These are phyloP conservation scores for Heliocidaris tuberculata DNA, from an alignment of 35 echinoderm and acorn worm genomes.

Conservation along the genomic window DNA sequence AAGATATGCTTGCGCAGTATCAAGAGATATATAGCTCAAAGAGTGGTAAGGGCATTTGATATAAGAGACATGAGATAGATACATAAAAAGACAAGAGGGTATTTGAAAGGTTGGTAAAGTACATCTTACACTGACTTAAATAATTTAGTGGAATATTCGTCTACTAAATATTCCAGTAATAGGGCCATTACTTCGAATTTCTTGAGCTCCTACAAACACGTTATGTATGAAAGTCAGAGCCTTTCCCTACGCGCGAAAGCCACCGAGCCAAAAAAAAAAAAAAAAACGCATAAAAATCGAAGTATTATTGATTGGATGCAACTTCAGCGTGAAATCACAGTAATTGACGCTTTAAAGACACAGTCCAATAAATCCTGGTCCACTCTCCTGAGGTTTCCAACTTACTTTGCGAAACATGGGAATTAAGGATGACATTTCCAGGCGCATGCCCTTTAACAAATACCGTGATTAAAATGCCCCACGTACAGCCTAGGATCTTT, in stretches of 20 bases:
- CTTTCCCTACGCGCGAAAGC: not conserved
- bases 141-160: not conserved
- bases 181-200: not conserved
- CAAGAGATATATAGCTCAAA: too few species aligned
- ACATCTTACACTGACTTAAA: not conserved
- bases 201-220: not conserved
- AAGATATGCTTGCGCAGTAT: too few species aligned
- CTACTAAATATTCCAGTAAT: not conserved
- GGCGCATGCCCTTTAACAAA: not conserved
- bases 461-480: not conserved
- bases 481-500: not conserved
- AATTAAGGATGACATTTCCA: not conserved
- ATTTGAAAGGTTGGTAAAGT: not conserved
- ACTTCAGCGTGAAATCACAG: constrained; percentile 17
- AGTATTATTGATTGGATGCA: not conserved
- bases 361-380: not conserved
- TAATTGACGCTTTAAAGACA: constrained; percentile 34
- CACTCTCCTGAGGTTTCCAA: not conserved
- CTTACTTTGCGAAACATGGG: not conserved
- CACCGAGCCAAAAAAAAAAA: not conserved
- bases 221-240: not conserved
- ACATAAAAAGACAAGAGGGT: not conserved
- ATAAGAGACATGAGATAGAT: not conserved
- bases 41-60: not conserved
- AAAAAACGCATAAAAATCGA: not conserved